Conservation (phyloP, 2,113 vertebrate species). For the Rhea pennata region DNA sequence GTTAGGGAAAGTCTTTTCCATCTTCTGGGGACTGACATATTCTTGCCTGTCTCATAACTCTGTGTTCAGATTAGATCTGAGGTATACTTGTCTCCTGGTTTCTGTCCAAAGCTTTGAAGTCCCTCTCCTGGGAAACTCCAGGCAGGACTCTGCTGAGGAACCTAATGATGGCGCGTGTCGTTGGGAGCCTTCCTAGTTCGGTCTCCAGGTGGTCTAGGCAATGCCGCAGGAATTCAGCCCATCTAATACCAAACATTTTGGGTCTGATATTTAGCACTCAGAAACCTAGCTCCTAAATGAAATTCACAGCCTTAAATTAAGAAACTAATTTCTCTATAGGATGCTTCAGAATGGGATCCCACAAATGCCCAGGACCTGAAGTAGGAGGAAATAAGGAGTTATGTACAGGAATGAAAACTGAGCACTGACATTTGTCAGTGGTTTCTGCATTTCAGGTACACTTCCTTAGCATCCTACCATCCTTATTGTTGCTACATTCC, state of each 20-base stretch:
- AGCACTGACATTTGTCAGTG: not conserved
- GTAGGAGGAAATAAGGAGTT: not conserved
- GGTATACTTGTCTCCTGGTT: not conserved
- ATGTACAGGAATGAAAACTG: not conserved
- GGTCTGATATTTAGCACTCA: not conserved
- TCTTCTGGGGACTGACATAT: not conserved
- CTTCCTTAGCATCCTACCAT: not conserved
- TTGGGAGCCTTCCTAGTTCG: not conserved
- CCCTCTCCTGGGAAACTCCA: not conserved
- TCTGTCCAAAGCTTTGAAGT: not conserved
- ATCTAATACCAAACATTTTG: not conserved
- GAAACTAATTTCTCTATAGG: not conserved
- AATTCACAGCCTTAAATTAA: not conserved
- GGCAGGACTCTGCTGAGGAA: not conserved
- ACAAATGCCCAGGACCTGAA: not conserved
- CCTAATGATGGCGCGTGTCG: rapidly evolving
- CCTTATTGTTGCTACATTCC: not conserved
- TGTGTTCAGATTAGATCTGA: not conserved
- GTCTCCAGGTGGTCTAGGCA: not conserved
- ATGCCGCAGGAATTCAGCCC: not conserved
- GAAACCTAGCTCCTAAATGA: not conserved
- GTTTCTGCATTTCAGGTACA: not conserved
- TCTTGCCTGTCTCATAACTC: not conserved
- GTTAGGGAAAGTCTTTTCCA: not conserved
- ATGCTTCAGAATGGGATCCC: not conserved